A percentile compares a stretch with the other conserved stretches of the same genome.
Conservation (phyloP, 37 sponge, comb jelly and placozoan genomes). For the Agelas oroides region DNA sequence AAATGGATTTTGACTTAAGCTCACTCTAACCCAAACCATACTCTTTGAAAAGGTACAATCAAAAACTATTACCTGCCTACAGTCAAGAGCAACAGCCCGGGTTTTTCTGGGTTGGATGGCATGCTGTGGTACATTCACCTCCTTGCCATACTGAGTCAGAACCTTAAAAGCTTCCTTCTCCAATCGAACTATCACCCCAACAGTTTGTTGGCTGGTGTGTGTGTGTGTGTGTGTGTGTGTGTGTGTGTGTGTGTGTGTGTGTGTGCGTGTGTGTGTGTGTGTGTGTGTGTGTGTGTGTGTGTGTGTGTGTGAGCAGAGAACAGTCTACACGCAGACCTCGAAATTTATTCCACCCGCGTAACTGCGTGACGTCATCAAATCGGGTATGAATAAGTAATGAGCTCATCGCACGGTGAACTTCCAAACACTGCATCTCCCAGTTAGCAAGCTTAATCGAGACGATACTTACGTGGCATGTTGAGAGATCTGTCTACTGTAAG, state of each 20-base stretch:
- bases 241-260: neutral
- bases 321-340: no score
- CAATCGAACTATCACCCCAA: slow-evolving; percentile 94
- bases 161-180: slow-evolving; percentile 93
- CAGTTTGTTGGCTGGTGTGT: slow-evolving; percentile 73
- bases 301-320: neutral
- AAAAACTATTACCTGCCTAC: slow-evolving; percentile 43
- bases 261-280: neutral
- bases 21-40: no score
- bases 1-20: no score
- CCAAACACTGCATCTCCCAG: no score
- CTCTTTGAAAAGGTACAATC: no score
- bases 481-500: no score
- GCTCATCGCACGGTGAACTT: no score
- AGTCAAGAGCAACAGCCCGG: slow-evolving; percentile 88
- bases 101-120: slow-evolving; percentile 87
- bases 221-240: neutral
- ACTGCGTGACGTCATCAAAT: no score
- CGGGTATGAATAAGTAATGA: no score
- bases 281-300: neutral
- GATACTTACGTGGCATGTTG: no score
- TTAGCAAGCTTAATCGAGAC: no score
- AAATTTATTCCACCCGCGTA: no score
- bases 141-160: slow-evolving; percentile 94
- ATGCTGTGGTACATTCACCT: slow-evolving; percentile 74